A percentile compares a stretch with the other conserved stretches of the same genome.
phyloP scores from a whole-genome alignment of 2,888 invertebrate species.

The Troilus luridus region DNA sequence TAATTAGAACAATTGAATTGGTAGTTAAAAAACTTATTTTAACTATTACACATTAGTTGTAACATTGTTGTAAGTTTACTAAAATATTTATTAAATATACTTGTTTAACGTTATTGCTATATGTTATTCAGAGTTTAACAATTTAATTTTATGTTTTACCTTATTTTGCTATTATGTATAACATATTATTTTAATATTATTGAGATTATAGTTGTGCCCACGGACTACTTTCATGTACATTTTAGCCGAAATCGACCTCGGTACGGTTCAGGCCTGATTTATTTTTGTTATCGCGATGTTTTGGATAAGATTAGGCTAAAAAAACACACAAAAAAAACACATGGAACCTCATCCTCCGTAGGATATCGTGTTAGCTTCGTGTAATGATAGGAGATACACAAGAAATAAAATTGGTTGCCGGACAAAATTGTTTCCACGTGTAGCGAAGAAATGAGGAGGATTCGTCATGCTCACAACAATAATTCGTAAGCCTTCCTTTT shows the following conservation, averaged over 20 bases:
- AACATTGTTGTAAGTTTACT: too few species aligned
- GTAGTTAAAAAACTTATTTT: too few species aligned
- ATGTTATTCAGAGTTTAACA: too few species aligned
- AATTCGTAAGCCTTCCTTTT: neutral
- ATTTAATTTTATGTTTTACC: too few species aligned
- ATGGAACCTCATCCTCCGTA: neutral
- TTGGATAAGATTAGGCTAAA: neutral
- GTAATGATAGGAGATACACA: neutral
- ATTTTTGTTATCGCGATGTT: neutral
- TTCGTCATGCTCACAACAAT: neutral
- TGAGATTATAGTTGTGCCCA: too few species aligned
- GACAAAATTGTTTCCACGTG: neutral
- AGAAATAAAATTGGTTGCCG: neutral
- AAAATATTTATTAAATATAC: too few species aligned
- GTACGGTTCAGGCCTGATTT: neutral
- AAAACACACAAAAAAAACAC: neutral
- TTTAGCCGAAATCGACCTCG: neutral
- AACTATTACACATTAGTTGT: too few species aligned
- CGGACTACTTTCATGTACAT: neutral
- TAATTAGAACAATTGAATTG: too few species aligned
- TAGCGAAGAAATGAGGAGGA: neutral
- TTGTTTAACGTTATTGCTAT: too few species aligned
- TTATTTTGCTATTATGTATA: too few species aligned
- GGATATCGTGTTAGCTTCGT: neutral
- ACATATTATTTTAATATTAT: too few species aligned